phyloP scores from a whole-genome alignment of 2,888 invertebrate genomes.

The Congeria kusceri region DNA sequence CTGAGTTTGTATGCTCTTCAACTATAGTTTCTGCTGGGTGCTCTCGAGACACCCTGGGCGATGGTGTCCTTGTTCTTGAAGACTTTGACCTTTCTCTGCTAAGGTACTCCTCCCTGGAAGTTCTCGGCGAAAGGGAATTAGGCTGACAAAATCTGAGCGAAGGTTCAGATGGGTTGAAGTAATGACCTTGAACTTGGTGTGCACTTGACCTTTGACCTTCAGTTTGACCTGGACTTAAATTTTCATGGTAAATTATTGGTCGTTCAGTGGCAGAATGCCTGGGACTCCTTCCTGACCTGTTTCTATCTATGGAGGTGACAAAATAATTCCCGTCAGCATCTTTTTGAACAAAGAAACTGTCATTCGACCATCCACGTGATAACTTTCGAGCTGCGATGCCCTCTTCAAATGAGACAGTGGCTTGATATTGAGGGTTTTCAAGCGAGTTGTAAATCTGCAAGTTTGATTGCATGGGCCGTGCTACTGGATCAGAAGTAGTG shows the following conservation, averaged over 20 bases:
- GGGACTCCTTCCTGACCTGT: neutral
- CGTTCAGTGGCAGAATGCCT: neutral
- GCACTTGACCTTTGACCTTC: too few species aligned
- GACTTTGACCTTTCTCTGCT: too few species aligned
- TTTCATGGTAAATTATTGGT: neutral
- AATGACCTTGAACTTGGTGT: too few species aligned
- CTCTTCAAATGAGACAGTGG: constrained; percentile 44
- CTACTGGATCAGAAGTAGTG: constrained; percentile 42
- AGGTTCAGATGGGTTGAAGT: too few species aligned
- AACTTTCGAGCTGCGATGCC: constrained; percentile 31
- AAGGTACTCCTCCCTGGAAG: too few species aligned
- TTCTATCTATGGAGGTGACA: constrained; percentile 22
- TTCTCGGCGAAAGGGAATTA: too few species aligned
- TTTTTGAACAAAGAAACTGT: constrained; percentile 51
- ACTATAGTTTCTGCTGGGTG: too few species aligned
- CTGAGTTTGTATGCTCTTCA: too few species aligned
- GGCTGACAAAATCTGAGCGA: too few species aligned
- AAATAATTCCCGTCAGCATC: constrained; percentile 42
- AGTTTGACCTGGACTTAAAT: too few species aligned
- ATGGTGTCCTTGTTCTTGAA: too few species aligned
- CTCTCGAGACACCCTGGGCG: too few species aligned
- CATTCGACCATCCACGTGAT: constrained; percentile 51
- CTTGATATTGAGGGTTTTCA: constrained; percentile 63
- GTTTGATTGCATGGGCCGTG: constrained; percentile 61
- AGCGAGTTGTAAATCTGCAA: constrained; percentile 60